Percentiles rank a stretch among this genome's conserved stretches.
Evolutionary conservation across 2,113 vertebrate genomes (phyloP).

Genomic region (Mugil cephalus): DNA sequence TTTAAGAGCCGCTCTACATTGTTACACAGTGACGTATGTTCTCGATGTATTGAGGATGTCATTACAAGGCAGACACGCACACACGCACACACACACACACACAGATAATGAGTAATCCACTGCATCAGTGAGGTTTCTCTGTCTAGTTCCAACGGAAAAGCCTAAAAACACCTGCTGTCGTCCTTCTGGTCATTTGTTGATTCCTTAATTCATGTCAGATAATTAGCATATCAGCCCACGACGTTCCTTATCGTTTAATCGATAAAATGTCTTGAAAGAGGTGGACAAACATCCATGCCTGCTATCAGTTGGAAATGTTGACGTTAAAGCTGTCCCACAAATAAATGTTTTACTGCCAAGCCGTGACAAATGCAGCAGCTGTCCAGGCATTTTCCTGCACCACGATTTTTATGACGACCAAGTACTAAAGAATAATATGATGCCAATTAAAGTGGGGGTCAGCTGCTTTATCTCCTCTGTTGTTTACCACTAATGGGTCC

Average conservation of each 20-base stretch:
- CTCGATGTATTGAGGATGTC: constrained; percentile 46
- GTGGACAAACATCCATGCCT: too few species aligned
- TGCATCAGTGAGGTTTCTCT: constrained; percentile 16
- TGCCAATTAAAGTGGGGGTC: constrained; percentile 8
- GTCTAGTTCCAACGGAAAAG: not conserved
- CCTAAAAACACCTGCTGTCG: not conserved
- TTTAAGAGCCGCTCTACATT: constrained; percentile 52
- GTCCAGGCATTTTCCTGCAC: not conserved
- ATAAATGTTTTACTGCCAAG: too few species aligned
- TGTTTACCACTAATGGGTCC: not conserved
- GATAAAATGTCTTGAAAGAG: too few species aligned
- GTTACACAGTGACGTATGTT: constrained; percentile 49
- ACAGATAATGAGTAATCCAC: constrained; percentile 15
- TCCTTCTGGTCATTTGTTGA: too few species aligned
- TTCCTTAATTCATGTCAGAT: too few species aligned
- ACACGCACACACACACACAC: constrained; percentile 8
- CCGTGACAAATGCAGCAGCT: not conserved
- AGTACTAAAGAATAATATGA: not conserved
- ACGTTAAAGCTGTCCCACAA: too few species aligned
- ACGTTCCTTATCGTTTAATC: too few species aligned
- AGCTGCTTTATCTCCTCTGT: not conserved
- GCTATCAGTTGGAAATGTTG: too few species aligned
- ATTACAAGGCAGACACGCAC: constrained; percentile 34
- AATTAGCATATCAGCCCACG: too few species aligned
- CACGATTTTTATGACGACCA: not conserved